Conservation (phyloP, 2,888 invertebrate genomes). For the Drosophila demipolita region DNA sequence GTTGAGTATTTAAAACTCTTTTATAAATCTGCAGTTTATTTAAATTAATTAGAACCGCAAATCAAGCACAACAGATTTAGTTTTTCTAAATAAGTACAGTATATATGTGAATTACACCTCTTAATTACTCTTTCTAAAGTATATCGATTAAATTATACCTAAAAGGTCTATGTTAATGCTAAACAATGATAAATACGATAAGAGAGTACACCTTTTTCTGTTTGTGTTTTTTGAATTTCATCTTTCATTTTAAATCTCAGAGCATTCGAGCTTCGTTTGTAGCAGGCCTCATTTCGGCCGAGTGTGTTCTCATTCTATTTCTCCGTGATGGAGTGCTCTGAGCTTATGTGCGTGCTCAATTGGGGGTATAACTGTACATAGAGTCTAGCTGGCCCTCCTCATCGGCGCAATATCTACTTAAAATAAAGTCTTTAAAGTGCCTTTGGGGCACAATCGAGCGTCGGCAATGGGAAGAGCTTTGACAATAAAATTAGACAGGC, state of each 20-base stretch:
- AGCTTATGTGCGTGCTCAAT: conserved; percentile 71
- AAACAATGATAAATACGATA: background rate
- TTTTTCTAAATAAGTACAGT: background rate
- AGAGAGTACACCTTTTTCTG: too few species aligned
- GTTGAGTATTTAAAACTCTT: background rate
- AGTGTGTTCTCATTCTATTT: conserved; percentile 13
- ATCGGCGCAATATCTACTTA: conserved; percentile 5
- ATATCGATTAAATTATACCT: background rate
- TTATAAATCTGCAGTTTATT: background rate
- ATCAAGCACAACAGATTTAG: background rate
- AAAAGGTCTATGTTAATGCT: background rate
- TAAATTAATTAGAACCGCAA: background rate
- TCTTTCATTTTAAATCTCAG: background rate
- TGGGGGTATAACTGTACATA: conserved; percentile 46
- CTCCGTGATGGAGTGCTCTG: conserved; percentile 37
- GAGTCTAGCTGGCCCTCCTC: conserved; percentile 10
- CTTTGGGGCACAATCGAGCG: conserved; percentile 19
- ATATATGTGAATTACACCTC: background rate
- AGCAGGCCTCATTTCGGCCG: background rate
- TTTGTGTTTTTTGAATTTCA: too few species aligned
- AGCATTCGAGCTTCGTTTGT: conserved; percentile 14
- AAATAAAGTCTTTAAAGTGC: conserved; percentile 33
- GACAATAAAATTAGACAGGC: conserved; percentile 76
- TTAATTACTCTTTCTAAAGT: background rate
- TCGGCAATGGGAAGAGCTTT: conserved; percentile 27